Evolutionary conservation across 2,888 invertebrate species (phyloP).

Genomic region (Holacanthella duospinosa): DNA sequence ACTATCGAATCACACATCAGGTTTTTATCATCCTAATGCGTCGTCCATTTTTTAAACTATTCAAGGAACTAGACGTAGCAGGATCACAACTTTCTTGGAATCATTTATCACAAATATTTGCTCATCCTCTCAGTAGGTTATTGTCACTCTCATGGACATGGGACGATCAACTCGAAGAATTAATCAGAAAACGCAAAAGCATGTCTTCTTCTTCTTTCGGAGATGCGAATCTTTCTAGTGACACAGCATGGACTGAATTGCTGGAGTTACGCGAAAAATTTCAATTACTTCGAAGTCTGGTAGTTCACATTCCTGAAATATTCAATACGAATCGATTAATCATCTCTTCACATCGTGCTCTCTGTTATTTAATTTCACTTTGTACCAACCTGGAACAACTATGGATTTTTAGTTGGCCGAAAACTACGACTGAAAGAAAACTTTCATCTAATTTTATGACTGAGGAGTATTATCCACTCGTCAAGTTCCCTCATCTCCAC

Average conservation of each 20-base stretch:
- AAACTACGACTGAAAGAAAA: conserved; percentile 16
- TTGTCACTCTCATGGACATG: conserved; percentile 28
- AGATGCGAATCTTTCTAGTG: too few relatives aligned
- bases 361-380: conserved; percentile 26
- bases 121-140: not conserved
- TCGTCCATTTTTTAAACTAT: conserved; percentile 4
- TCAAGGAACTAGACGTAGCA: conserved; percentile 23
- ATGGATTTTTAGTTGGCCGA: conserved; percentile 31
- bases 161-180: conserved; percentile 26
- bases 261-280: not conserved
- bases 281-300: not conserved
- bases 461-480: not conserved
- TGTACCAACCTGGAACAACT: conserved; percentile 29
- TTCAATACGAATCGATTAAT: not conserved
- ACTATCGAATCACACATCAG: too few relatives aligned
- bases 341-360: not conserved
- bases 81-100: conserved; percentile 28
- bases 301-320: not conserved
- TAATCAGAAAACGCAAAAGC: not conserved
- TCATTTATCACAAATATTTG: conserved; percentile 28
- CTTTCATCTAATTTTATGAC: not conserved
- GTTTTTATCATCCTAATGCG: too few relatives aligned
- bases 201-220: too few relatives aligned
- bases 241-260: not conserved
- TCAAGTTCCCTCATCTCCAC: not conserved